Conservation (phyloP, 2,888 invertebrate species). For the Lordiphosa fenestrarum region DNA sequence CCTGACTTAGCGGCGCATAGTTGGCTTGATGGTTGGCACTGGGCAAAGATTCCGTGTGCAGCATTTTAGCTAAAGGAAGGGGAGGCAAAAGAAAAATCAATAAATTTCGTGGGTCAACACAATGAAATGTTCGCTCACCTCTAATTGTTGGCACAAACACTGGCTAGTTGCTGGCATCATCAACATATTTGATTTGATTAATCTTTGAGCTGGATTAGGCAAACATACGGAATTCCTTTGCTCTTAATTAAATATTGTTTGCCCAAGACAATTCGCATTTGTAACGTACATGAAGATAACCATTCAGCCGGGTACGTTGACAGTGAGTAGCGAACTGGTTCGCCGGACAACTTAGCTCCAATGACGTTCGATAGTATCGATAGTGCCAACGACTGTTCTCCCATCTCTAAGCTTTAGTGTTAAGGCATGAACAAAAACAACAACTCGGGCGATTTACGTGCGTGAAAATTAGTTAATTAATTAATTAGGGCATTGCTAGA, state of each 20-base stretch:
- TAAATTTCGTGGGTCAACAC: conserved; percentile 1
- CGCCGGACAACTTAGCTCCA: no score
- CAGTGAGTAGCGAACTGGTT: no score
- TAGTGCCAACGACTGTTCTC: no score
- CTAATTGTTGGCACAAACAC: conserved; percentile 56
- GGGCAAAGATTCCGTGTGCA: conserved; percentile 78
- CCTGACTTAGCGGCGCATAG: conserved; percentile 89
- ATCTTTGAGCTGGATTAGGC: conserved; percentile 28
- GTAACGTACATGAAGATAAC: conserved; percentile 6
- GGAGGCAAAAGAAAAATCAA: conserved; percentile 8
- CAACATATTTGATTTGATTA: conserved; percentile 66
- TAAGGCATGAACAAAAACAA: conserved; percentile 43
- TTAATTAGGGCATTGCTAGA: conserved; percentile 28
- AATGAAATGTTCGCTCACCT: conserved; percentile 43
- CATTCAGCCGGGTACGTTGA: conserved; percentile 2
- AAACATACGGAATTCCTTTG: conserved; percentile 35
- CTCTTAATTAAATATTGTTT: background rate
- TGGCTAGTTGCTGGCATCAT: conserved; percentile 61
- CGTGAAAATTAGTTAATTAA: conserved; percentile 68
- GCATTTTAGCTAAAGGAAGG: conserved; percentile 75
- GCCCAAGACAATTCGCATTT: background rate
- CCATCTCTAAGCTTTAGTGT: no score
- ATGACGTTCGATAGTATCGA: no score
- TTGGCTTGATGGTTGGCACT: conserved; percentile 80
- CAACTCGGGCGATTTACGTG: conserved; percentile 60